phyloP scores from a whole-genome alignment of 2,113 vertebrate species.

The Lepisosteus oculatus region DNA sequence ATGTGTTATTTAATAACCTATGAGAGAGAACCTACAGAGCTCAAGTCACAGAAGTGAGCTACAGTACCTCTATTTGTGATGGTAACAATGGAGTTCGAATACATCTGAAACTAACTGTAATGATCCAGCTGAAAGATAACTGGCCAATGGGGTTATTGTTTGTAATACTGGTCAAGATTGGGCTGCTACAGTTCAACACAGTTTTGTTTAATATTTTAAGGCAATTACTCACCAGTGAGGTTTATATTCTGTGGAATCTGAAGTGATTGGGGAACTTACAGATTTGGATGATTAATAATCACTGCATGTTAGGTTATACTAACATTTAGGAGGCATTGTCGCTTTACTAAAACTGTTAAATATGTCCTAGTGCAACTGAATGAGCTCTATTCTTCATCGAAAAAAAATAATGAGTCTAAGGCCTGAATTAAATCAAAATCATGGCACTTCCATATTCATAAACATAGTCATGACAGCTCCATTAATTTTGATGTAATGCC shows the following conservation, averaged over 20 bases:
- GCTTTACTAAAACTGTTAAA: conserved; percentile 24
- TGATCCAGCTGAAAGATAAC: conserved; percentile 26
- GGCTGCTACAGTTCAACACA: conserved; percentile 15
- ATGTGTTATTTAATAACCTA: conserved; percentile 33
- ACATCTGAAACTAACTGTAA: conserved; percentile 27
- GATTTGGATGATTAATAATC: conserved; percentile 24
- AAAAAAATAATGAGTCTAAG: conserved; percentile 31
- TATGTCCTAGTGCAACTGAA: conserved; percentile 14
- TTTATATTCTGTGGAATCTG: conserved; percentile 22
- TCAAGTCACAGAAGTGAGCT: conserved; percentile 27
- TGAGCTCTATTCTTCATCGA: conserved; percentile 11
- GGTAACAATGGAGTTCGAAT: conserved; percentile 30
- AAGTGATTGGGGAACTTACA: conserved; percentile 6
- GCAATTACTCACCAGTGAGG: conserved; percentile 21
- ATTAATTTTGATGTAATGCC: conserved; percentile 45
- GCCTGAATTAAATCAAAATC: conserved; percentile 35
- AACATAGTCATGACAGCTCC: conserved; percentile 38
- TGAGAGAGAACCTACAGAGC: conserved; percentile 15
- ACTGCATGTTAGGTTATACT: conserved; percentile 3
- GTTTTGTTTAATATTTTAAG: conserved; percentile 26
- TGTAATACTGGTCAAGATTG: conserved; percentile 24
- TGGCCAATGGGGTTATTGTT: conserved; percentile 31
- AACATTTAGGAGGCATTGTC: background rate
- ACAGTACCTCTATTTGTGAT: background rate
- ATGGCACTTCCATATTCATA: conserved; percentile 25